Conservation (phyloP, 2,113 vertebrate genomes). For the Hippoglossus stenolepis region DNA sequence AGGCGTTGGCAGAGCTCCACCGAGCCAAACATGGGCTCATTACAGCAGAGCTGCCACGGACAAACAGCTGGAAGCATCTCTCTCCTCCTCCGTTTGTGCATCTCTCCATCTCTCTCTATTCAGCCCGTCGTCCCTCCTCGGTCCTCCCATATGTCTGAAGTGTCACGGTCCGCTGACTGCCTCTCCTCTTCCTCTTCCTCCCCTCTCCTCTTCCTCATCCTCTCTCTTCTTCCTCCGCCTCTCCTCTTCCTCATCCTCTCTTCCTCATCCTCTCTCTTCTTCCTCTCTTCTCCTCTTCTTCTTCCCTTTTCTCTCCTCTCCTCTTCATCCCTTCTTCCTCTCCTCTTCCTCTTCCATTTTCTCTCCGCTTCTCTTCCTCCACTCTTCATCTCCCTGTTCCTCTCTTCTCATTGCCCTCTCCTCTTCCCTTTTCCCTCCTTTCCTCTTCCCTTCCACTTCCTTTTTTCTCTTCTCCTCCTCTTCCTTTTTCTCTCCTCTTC, state of each 20-base stretch:
- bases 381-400: neutral
- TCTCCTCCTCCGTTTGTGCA: slow-evolving; percentile 58
- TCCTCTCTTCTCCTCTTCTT: too few relatives aligned
- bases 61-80: slow-evolving; percentile 81
- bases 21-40: slow-evolving; percentile 80
- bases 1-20: slow-evolving; percentile 76
- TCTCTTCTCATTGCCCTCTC: neutral
- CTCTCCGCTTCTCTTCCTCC: neutral
- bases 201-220: too few relatives aligned
- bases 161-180: slow-evolving; percentile 57
- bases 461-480: neutral
- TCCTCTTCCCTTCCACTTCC: too few relatives aligned
- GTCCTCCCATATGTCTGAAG: slow-evolving; percentile 68
- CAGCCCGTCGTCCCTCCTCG: slow-evolving; percentile 54
- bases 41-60: slow-evolving; percentile 76
- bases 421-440: too few relatives aligned
- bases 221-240: too few relatives aligned
- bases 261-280: too few relatives aligned
- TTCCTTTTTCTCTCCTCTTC: neutral
- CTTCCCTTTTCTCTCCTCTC: neutral
- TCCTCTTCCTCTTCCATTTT: too few relatives aligned
- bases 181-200: neutral
- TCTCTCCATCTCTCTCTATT: slow-evolving; percentile 56
- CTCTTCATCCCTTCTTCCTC: neutral
- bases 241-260: too few relatives aligned